A percentile compares a stretch with the other conserved stretches of the same genome.
phyloP scores from a whole-genome alignment of 2,888 invertebrate genomes.

The Thereva unica region DNA sequence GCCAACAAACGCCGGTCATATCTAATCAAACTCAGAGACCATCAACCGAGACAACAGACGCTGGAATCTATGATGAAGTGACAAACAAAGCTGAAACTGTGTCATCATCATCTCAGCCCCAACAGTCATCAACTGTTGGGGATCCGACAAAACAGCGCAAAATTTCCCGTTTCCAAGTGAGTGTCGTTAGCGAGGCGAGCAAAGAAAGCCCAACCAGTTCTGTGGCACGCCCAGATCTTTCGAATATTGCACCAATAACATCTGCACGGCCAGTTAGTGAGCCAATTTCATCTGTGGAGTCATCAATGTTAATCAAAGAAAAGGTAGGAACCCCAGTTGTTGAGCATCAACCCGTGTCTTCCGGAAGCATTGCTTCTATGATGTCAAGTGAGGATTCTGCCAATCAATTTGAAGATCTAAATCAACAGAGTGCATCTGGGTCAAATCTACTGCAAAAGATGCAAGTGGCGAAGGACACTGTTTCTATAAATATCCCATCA shows the following conservation, averaged over 20 bases:
- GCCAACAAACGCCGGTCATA: constrained; percentile 36
- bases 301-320: too few relatives aligned
- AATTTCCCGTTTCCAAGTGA: constrained; percentile 78
- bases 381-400: background rate
- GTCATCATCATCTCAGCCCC: constrained; percentile 31
- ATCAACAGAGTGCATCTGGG: background rate
- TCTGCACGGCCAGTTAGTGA: background rate
- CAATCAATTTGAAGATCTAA: constrained; percentile 5
- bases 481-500: constrained; percentile 17
- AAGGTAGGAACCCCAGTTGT: too few relatives aligned
- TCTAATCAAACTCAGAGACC: constrained; percentile 20
- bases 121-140: background rate
- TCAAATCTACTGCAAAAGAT: constrained; percentile 16
- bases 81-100: constrained; percentile 43
- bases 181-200: constrained; percentile 67
- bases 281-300: too few relatives aligned
- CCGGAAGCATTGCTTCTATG: constrained; percentile 1
- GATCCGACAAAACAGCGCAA: constrained; percentile 58
- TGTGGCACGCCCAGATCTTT: background rate
- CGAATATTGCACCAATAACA: background rate
- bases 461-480: constrained; percentile 13
- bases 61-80: background rate
- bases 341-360: background rate
- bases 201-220: constrained; percentile 1
- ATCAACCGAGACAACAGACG: constrained; percentile 11